Base-by-base conservation (phyloP, 2,797 vertebrate species). In the Anisognathus igniventris region DNA sequence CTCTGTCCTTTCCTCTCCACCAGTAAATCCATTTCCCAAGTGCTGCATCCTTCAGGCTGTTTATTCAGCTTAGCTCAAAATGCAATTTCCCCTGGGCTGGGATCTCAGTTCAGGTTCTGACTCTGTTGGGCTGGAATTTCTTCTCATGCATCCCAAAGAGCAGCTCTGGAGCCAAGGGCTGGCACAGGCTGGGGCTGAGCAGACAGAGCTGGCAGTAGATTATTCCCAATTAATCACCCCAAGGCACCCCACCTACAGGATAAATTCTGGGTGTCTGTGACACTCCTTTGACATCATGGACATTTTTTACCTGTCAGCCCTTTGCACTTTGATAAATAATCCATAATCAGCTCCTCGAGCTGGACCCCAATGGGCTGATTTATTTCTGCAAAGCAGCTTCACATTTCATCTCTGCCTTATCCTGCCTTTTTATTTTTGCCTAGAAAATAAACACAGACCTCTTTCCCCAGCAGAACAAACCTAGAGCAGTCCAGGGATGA, bases 301-400 rank as follows among this genome's bases (percentile, higher is more conserved):
- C 37, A 7, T 18, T 62, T 87, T 93, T 92, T 31, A 82, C 68
- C 68, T 79, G 39, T 81, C 68, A 92, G 44, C n/a, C 33, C 35
- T 94, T 84, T 86, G 44, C 60, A 71, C 80, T 95, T 88, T 39
- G 56, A 80, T 74, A 85, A 95, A 93, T 86, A 95, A 91, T 90
- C 84, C 27, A 65, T 60, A 82, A 85, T 64, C 30, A 33, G 0
- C 35, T 84, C 35, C 50, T 74, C 3, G 28, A 57, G 47, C 35
- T 72, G 54, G 76, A 78, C n/a, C 48, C 37, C 31, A 72, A 3
- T 19, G 67, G 68, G 24, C 23, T 86, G 48, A 74, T 86, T 76
- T 75, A 57, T 92, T 91, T 70, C 85, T 91, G 48, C 68, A 65
- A 61, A 37, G 54, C 35, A 87, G 23, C 53, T 91, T 91, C 58